Conservation (phyloP, 2,888 invertebrate species). For the Ametastegia equiseti region DNA sequence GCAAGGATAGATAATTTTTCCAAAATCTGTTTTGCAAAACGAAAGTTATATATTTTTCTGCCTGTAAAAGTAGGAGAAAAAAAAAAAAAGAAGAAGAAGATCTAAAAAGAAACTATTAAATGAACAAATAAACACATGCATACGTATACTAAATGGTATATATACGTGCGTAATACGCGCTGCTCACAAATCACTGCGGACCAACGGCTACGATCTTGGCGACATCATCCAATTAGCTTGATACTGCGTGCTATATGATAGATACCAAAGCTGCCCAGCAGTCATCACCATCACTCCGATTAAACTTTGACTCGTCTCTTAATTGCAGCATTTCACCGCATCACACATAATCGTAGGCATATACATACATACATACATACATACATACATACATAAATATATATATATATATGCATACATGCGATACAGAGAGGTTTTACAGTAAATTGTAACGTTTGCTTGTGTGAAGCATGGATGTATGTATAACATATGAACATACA, state of each 20-base stretch:
- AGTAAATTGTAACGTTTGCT: too few species aligned
- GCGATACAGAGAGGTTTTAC: too few species aligned
- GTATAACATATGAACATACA: too few species aligned
- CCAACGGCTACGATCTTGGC: constrained; percentile 35
- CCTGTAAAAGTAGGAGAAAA: background rate
- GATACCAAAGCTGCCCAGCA: background rate
- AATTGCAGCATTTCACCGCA: constrained; percentile 42
- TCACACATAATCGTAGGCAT: constrained; percentile 1
- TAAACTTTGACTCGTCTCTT: constrained; percentile 48
- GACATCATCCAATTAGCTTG: constrained; percentile 40
- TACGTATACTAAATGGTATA: background rate
- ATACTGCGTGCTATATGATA: background rate
- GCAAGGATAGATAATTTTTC: background rate
- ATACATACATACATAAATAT: too few species aligned
- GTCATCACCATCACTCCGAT: constrained; percentile 48
- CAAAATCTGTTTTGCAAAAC: background rate
- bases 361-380: background rate
- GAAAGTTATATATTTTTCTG: background rate
- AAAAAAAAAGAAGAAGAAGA: too few species aligned
- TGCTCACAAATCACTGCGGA: constrained; percentile 40
- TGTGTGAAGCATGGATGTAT: too few species aligned
- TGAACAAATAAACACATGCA: background rate
- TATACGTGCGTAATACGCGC: background rate
- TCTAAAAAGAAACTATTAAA: background rate
- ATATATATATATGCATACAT: too few species aligned